phyloP scores from a whole-genome alignment of 2,888 invertebrate genomes.

The Lepetodrilus schrolli region DNA sequence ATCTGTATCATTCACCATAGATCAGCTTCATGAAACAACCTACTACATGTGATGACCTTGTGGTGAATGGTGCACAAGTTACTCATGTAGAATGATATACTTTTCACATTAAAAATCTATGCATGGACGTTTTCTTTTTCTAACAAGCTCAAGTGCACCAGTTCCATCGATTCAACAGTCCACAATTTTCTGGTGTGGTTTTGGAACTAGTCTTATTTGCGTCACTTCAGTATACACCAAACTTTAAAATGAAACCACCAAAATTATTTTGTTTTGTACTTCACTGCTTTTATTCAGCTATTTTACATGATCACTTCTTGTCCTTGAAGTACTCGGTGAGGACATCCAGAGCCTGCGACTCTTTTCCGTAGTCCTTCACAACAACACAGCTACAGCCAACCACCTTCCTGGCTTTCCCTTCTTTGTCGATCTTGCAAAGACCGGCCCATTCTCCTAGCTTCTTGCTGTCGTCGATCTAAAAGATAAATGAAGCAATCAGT shows the following conservation, averaged over 20 bases:
- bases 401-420: conserved; percentile 98
- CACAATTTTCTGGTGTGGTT: too few species aligned
- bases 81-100: too few species aligned
- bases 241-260: neutral
- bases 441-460: conserved; percentile 99
- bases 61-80: too few species aligned
- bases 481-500: neutral
- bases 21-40: too few species aligned
- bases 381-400: conserved; percentile 98
- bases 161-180: too few species aligned
- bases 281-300: conserved; percentile 25
- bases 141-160: too few species aligned
- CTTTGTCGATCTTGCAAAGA: conserved; percentile 98
- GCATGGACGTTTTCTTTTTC: too few species aligned
- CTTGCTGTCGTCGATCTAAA: conserved; percentile 93
- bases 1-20: too few species aligned
- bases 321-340: conserved; percentile 93
- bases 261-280: neutral
- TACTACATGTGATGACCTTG: too few species aligned
- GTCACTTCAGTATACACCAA: too few species aligned
- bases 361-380: conserved; percentile 96
- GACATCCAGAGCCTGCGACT: conserved; percentile 94
- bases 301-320: conserved; percentile 50
- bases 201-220: too few species aligned
- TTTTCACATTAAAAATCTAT: too few species aligned